Evolutionary conservation across 2,113 vertebrate species (phyloP), one percentile per base, ranked within the genome.

Genomic region (Nanorana parkeri): DNA sequence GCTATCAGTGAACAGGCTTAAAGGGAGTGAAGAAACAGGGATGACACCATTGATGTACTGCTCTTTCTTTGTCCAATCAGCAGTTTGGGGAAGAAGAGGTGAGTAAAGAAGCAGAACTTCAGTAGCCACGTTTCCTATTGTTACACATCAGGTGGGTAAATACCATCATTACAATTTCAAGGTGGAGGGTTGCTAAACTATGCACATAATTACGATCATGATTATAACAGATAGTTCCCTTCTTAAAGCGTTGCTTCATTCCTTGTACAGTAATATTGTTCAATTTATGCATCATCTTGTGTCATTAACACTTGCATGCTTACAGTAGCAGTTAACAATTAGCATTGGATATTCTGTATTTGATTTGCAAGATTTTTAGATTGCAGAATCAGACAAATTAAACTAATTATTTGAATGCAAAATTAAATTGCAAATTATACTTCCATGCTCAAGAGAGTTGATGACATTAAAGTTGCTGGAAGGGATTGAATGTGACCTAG

Each of bases 401-500:
- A 63, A 11, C 67, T 69, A 71, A 71, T 71, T 51, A 61, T 80
- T 71, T 69, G 24, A 68, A 78, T 71, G 32, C 36, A 69, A 69
- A 71, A 69, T 61, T 13, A 20, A 61, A 63, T 71, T 71, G 17
- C 21, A 71, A 80, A 71, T 61, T 80, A 71, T 61, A 41, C 36
- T 56, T 69, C 54, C 36, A 80, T 26, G 32, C 66, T 69, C 68
- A 36, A 71, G 55, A 71, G 78, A 80, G 23, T 60, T 71, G 20
- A 28, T 61, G 55, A 60, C 66, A 71, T 80, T 80, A 68, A 26
- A 7, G 11, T 71, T 80, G 78, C 77, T 68, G 56, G 65, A 79
- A 79, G 77, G 65, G 52, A 80, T 71, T 47, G n/a, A 71, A 71
- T 69, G 41, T 80, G 68, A 80, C 78, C 78, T 63, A 71, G 51